Conservation (phyloP, 2,888 invertebrate species). For the Drosophila affinis region DNA sequence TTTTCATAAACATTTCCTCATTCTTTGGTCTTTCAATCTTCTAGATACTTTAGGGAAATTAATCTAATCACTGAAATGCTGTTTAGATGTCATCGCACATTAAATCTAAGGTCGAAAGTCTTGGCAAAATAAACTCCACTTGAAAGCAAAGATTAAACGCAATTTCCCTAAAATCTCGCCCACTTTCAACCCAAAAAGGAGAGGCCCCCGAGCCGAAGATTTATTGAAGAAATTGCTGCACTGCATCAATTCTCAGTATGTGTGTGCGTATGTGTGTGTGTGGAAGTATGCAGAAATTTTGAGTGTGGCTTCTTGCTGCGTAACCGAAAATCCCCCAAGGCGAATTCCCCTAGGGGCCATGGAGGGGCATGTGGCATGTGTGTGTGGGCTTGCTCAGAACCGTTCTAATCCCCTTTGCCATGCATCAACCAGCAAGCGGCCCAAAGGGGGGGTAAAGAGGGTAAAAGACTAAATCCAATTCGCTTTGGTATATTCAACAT, state of each 20-base stretch:
- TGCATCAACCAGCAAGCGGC: conserved; percentile 65
- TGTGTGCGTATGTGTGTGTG: too few species aligned
- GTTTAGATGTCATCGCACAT: neutral
- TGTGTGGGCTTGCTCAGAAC: conserved; percentile 15
- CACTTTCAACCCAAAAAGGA: neutral
- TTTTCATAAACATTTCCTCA: too few species aligned
- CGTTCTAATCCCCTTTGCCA: conserved; percentile 65
- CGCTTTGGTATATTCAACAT: conserved; percentile 62
- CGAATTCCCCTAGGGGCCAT: conserved; percentile 12
- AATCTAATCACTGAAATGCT: neutral
- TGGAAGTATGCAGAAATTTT: conserved; percentile 38
- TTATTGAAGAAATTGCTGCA: conserved; percentile 15
- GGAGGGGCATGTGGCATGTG: neutral
- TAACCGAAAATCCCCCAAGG: conserved; percentile 35
- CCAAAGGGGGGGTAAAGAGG: conserved; percentile 13
- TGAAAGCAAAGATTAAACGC: neutral
- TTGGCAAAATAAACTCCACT: neutral
- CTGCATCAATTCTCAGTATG: conserved; percentile 18
- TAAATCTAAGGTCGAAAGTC: neutral
- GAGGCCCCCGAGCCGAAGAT: neutral
- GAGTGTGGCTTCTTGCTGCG: conserved; percentile 34
- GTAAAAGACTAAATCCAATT: conserved; percentile 65
- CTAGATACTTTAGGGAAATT: neutral
- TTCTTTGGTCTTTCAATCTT: neutral
- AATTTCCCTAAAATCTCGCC: neutral